These are phyloP conservation scores for Triplophysa yarkandensis DNA, from an alignment of 2,797 vertebrate genomes.

Conservation along the genomic window DNA sequence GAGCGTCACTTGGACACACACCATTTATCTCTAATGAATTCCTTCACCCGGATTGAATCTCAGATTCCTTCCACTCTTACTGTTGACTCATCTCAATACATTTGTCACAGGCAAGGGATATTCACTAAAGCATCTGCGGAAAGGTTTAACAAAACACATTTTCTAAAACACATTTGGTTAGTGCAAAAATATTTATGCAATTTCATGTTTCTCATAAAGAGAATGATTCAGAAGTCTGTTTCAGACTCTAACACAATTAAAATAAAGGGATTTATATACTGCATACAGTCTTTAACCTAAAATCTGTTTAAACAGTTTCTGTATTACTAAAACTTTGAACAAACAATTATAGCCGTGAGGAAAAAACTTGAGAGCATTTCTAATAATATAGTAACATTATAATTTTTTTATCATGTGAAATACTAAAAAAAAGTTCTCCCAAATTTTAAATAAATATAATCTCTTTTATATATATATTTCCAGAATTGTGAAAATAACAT, in stretches of 20 bases:
- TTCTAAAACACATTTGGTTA: constrained; percentile 7
- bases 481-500: too few species aligned
- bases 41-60: constrained; percentile 25
- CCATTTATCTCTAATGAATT: constrained; percentile 51
- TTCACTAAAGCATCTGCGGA: constrained; percentile 22
- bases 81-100: constrained; percentile 28
- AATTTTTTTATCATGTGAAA: too few species aligned
- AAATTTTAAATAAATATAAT: too few species aligned
- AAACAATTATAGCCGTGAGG: too few species aligned
- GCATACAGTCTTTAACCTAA: not conserved
- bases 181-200: not conserved
- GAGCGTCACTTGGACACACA: constrained; percentile 43
- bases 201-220: constrained; percentile 22
- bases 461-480: too few species aligned
- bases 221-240: constrained; percentile 9
- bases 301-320: not conserved
- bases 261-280: not conserved
- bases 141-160: constrained; percentile 12
- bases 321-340: not conserved
- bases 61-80: constrained; percentile 27
- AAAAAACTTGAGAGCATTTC: too few species aligned
- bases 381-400: too few species aligned
- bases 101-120: constrained; percentile 35
- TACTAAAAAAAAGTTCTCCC: too few species aligned
- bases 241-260: not conserved